A percentile compares a stretch with the other conserved stretches of the same genome.
Evolutionary conservation across 2,797 vertebrate species (phyloP).

Genomic region (Enteromius viviparus): DNA sequence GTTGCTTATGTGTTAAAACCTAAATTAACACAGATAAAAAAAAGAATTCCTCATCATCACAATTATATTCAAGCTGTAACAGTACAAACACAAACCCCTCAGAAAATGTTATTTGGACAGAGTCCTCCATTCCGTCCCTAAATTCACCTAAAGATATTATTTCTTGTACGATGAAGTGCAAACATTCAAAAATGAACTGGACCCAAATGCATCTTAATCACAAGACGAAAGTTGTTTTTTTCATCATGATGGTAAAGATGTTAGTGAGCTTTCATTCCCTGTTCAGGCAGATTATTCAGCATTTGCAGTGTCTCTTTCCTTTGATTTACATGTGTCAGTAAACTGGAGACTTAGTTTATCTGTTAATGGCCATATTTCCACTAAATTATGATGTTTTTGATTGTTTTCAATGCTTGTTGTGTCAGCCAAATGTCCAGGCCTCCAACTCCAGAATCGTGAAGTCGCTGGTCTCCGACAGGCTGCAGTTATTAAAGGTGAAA

Average conservation of each 20-base stretch:
- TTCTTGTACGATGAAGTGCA: not conserved
- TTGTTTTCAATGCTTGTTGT: not conserved
- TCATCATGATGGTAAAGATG: not conserved
- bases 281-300: not conserved
- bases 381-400: conserved; percentile 1
- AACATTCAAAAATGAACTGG: not conserved
- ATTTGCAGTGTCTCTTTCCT: not conserved
- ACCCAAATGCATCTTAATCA: conserved; percentile 26
- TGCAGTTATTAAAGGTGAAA: conserved; percentile 83
- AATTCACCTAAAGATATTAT: not conserved
- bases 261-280: conserved; percentile 24
- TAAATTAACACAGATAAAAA: not conserved
- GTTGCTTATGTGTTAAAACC: not conserved
- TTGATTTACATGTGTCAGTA: not conserved
- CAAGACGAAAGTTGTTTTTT: conserved; percentile 6
- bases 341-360: not conserved
- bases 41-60: not conserved
- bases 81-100: not conserved
- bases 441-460: conserved; percentile 82
- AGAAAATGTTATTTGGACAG: not conserved
- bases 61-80: not conserved
- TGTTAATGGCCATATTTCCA: conserved; percentile 25
- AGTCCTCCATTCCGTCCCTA: not conserved
- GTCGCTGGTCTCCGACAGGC: conserved; percentile 79
- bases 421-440: conserved; percentile 82